Evolutionary conservation across 1,140 invertebrate genomes (phyloP).

Genomic region (Pseudomyrmex pallidus): DNA sequence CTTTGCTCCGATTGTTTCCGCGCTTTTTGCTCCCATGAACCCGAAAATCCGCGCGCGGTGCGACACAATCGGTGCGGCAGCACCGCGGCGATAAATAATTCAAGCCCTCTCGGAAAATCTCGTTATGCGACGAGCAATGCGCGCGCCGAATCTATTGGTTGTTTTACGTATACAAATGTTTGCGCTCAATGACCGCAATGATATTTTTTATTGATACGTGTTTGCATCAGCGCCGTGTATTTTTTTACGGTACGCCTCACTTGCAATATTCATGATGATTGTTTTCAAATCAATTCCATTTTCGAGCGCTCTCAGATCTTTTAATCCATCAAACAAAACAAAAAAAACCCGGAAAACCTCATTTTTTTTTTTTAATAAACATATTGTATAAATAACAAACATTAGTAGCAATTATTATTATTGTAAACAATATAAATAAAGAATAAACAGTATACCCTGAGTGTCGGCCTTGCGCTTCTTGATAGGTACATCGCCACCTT

Average conservation of each 20-base stretch:
- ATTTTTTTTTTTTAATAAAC: no score
- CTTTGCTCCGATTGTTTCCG: conserved; percentile 20
- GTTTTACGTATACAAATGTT: conserved; percentile 34
- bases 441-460: conserved; percentile 75
- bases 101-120: conserved; percentile 55
- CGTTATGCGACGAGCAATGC: conserved; percentile 34
- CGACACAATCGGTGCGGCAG: conserved; percentile 6
- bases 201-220: conserved; percentile 24
- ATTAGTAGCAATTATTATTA: background rate
- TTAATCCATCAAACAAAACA: background rate
- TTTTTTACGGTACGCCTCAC: background rate
- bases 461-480: conserved; percentile 93
- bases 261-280: background rate
- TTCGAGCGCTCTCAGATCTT: background rate
- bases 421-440: background rate
- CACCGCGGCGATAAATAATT: conserved; percentile 49
- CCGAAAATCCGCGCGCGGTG: conserved; percentile 16
- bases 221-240: conserved; percentile 11
- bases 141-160: conserved; percentile 32
- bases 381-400: no score
- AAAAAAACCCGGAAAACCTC: background rate
- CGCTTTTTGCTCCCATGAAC: conserved; percentile 41
- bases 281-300: background rate
- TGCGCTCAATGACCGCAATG: background rate
- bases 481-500: conserved; percentile 90